Percentiles rank a stretch among this genome's conserved stretches.
These are phyloP conservation scores for Acromyrmex echinatior DNA, from an alignment of 1,140 invertebrate species.

Conservation along the genomic window DNA sequence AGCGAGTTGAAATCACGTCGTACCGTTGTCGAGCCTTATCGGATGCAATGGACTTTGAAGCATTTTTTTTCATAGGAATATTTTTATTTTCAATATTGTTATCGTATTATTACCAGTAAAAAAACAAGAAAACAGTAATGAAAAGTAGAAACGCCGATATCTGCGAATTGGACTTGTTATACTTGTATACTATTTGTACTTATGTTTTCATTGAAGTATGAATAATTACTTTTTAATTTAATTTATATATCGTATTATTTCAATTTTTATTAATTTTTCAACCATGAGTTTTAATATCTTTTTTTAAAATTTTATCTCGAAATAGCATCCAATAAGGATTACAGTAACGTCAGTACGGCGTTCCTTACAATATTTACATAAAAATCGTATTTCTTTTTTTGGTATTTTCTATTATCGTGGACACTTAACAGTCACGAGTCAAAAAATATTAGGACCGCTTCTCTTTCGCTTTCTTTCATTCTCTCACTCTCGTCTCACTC, in stretches of 20 bases:
- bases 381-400: slow-evolving; percentile 78
- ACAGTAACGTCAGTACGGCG: slow-evolving; percentile 51
- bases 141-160: not conserved
- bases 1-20: slow-evolving; percentile 75
- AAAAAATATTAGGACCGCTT: slow-evolving; percentile 83
- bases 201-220: not conserved
- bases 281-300: not conserved
- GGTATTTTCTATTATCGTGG: slow-evolving; percentile 63
- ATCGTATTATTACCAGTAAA: not conserved
- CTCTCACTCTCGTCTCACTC: slow-evolving; percentile 57
- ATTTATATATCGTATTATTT: not conserved
- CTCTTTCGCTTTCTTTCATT: slow-evolving; percentile 48
- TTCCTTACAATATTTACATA: slow-evolving; percentile 82
- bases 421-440: slow-evolving; percentile 84
- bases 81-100: not conserved
- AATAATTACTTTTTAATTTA: not conserved
- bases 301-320: slow-evolving; percentile 11
- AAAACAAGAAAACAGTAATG: not conserved
- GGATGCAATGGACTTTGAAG: slow-evolving; percentile 33
- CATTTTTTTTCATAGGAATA: not conserved
- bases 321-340: slow-evolving; percentile 42
- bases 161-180: not conserved
- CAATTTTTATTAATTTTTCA: not conserved
- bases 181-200: not conserved
- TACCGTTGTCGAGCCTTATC: slow-evolving; percentile 50